phyloP scores from a whole-genome alignment of 2,888 invertebrate species.

The Aquatica leii region DNA sequence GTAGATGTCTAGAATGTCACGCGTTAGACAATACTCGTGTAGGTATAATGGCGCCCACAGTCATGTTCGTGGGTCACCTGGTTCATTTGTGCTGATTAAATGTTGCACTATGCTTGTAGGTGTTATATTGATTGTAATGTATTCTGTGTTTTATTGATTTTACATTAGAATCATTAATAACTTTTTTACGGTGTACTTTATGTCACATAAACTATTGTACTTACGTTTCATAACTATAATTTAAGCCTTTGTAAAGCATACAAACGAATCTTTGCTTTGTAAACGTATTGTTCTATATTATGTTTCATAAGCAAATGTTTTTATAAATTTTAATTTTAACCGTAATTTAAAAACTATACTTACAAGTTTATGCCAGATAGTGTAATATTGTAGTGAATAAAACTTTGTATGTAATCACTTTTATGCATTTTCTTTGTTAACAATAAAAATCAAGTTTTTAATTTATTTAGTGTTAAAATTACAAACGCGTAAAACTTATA shows the following conservation, averaged over 20 bases:
- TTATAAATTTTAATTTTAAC: too few species aligned
- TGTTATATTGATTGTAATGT: slow-evolving; percentile 35
- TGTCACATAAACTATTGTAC: slow-evolving; percentile 23
- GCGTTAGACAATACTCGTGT: slow-evolving; percentile 36
- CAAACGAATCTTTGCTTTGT: too few species aligned
- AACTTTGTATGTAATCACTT: too few species aligned
- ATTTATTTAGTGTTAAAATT: too few species aligned
- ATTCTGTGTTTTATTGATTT: slow-evolving; percentile 33
- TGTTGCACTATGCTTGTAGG: slow-evolving; percentile 33
- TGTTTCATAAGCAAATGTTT: too few species aligned
- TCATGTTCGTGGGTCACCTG: slow-evolving; percentile 37
- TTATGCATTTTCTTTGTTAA: too few species aligned
- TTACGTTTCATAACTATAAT: slow-evolving; percentile 19
- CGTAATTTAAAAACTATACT: too few species aligned
- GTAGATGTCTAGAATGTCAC: slow-evolving; percentile 38
- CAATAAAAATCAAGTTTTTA: too few species aligned
- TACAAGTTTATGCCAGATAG: too few species aligned
- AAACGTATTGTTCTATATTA: too few species aligned
- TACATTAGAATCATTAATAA: slow-evolving; percentile 34
- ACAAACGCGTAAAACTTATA: too few species aligned
- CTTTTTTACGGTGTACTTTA: slow-evolving; percentile 21
- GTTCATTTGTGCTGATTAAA: slow-evolving; percentile 42
- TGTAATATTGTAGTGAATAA: too few species aligned
- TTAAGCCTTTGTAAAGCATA: slow-evolving; percentile 27
- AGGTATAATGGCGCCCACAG: slow-evolving; percentile 39